These are phyloP conservation scores for Neomorphus geoffroyi DNA, from an alignment of 2,797 vertebrate genomes.

Conservation along the genomic window DNA sequence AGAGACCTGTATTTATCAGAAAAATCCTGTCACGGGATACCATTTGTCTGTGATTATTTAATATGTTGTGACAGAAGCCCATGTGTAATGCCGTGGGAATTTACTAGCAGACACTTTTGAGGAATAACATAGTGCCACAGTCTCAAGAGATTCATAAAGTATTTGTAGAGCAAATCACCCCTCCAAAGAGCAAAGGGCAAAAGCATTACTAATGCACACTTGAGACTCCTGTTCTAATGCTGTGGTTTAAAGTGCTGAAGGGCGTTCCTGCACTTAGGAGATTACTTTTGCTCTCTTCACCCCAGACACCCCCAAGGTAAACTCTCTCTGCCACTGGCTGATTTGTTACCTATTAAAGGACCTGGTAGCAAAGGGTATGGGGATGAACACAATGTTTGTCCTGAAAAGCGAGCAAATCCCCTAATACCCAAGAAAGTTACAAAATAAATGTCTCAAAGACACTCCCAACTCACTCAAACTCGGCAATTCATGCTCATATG, in stretches of 20 bases:
- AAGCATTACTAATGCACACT: constrained; percentile 24
- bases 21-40: neutral
- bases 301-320: neutral
- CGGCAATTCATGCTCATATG: constrained; percentile 15
- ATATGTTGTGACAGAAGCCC: neutral
- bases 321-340: neutral
- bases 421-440: neutral
- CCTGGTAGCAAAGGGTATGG: neutral
- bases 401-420: neutral
- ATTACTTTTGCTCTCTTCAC: constrained; percentile 55
- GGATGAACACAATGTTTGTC: neutral
- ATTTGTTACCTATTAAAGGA: neutral
- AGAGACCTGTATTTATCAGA: neutral
- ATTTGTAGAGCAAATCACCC: neutral
- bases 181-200: constrained; percentile 44
- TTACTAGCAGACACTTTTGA: neutral
- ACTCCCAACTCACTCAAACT: neutral
- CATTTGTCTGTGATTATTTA: neutral
- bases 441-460: neutral
- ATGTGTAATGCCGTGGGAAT: neutral
- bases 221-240: neutral
- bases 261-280: constrained; percentile 34
- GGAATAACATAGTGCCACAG: neutral
- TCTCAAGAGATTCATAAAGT: constrained; percentile 24
- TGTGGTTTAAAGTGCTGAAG: constrained; percentile 32